Percentiles rank a stretch among this genome's conserved stretches.
Evolutionary conservation across 2,888 invertebrate genomes (phyloP).

Genomic region (Sinohyriopsis cumingii): DNA sequence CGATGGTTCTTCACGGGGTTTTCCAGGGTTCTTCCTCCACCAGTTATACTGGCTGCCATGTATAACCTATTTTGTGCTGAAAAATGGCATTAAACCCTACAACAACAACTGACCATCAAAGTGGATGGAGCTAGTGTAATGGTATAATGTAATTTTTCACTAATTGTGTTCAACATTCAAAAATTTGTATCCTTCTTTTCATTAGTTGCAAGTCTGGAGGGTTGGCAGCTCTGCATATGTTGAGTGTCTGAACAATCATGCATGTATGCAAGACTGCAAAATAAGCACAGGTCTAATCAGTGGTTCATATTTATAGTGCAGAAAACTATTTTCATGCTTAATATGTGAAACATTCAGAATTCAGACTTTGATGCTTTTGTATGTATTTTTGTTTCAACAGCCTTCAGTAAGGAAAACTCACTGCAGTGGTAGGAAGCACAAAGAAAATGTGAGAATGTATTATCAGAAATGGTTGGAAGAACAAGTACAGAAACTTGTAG

Average conservation of each 20-base stretch:
- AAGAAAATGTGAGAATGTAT: conserved; percentile 99
- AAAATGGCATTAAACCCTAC: too few relatives aligned
- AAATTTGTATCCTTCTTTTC: too few relatives aligned
- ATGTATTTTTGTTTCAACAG: conserved; percentile 44
- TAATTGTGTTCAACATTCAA: too few relatives aligned
- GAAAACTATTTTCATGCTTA: not conserved
- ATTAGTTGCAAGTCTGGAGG: too few relatives aligned
- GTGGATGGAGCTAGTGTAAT: too few relatives aligned
- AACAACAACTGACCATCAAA: too few relatives aligned
- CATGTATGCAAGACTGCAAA: not conserved
- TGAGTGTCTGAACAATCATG: not conserved
- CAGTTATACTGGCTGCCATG: too few relatives aligned
- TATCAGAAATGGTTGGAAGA: conserved; percentile 99
- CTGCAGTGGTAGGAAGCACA: conserved; percentile 98
- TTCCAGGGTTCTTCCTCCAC: too few relatives aligned
- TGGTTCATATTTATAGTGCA: not conserved
- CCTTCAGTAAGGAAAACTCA: conserved; percentile 99
- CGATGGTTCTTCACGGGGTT: too few relatives aligned
- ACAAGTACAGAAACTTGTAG: conserved; percentile 98
- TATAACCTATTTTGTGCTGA: too few relatives aligned
- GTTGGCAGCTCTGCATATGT: not conserved
- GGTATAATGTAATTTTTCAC: too few relatives aligned
- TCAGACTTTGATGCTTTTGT: not conserved
- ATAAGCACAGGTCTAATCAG: not conserved
- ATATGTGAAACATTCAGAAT: too few relatives aligned